Base-by-base conservation (phyloP, 2,888 invertebrate genomes). In the Atrina japonica region DNA sequence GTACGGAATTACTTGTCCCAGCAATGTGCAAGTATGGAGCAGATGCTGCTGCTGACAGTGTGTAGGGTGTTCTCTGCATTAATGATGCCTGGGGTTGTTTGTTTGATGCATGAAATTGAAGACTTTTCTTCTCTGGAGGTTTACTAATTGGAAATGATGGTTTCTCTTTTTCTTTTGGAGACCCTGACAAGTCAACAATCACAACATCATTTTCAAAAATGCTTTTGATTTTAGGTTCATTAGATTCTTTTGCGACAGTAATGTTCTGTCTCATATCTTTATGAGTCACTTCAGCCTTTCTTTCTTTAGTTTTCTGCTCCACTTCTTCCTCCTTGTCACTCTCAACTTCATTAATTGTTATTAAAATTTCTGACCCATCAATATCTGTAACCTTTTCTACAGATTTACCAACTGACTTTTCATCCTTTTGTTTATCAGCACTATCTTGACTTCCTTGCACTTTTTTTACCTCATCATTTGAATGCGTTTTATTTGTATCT, bases 361-460 rank as follows among this genome's bases (percentile, higher is more conserved):
- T 81, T 23, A 79, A 47, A 29, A 79, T 72, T 23, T 78, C 77
- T 35, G 66, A 73, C 11, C 73, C 76, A 72, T 78, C 78, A 30
- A 69, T 73, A 71, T 73, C 76, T 49, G 70, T 76, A n/a, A 81
- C 79, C 47, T 73, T 78, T 25, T 72, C 73, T 16, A 77, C 65
- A 5, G 73, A 69, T 23, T 73, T 47, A 2, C 35, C 18, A 23
- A n/a, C 14, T 56, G 18, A 14, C n/a, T 59, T 27, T 40, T 49
- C 49, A 7, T 47, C 50, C 23, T 49, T 23, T 6, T 29, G 14
- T 41, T 21, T 16, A 21, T 35, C 30, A 30, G 16, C n/a, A 3
- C 23, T 11, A 9, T 35, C 41, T 18, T 6, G n/a, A 14, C 14
- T 52, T 3, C 16, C 18, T 35, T 29, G 18, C 45, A 7, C n/a